Conservation (phyloP, 2,113 vertebrate genomes). For the Erythrocercus mccallii region DNA sequence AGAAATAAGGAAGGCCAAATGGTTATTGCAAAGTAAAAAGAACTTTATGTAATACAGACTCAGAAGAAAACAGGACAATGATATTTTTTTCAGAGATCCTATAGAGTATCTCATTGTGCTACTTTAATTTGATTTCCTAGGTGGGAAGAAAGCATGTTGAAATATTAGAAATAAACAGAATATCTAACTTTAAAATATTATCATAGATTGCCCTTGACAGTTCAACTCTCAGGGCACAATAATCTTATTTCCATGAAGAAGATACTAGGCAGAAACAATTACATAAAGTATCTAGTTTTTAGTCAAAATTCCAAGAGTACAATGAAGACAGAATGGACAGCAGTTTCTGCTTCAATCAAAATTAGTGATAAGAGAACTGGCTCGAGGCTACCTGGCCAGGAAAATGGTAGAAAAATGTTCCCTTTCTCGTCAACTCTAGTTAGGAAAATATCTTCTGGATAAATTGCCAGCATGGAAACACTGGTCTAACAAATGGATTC, state of each 20-base stretch:
- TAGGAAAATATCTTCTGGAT: background rate
- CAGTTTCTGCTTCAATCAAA: background rate
- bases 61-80: background rate
- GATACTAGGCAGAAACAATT: background rate
- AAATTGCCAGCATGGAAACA: background rate
- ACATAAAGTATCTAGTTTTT: background rate
- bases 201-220: background rate
- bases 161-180: background rate
- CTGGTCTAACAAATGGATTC: background rate
- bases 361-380: background rate
- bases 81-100: background rate
- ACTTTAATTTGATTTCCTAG: background rate
- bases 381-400: background rate
- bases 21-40: background rate
- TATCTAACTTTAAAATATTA: background rate
- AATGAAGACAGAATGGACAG: background rate
- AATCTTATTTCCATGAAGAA: background rate
- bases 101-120: background rate
- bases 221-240: background rate
- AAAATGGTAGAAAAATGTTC: background rate
- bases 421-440: background rate
- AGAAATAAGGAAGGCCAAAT: background rate
- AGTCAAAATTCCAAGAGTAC: background rate
- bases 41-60: background rate
- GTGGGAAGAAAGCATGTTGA: background rate